Percentiles rank a stretch among this genome's conserved stretches.
Conservation (phyloP, 2,888 invertebrate genomes). For the Diploptera punctata region DNA sequence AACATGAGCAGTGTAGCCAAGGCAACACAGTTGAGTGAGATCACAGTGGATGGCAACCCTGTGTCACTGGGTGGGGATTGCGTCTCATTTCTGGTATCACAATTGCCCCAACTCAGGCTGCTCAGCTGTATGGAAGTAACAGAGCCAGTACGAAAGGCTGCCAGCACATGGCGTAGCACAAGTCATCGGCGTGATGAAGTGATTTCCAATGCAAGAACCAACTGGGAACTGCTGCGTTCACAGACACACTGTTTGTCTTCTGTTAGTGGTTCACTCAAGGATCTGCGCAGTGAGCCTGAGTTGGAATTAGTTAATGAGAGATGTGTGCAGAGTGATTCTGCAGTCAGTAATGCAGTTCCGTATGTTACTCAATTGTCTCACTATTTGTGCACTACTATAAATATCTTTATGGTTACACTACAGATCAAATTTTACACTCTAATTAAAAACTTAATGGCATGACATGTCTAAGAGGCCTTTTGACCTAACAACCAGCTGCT, state of each 20-base stretch:
- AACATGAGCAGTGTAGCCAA: slow-evolving; percentile 85
- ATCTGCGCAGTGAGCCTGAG: slow-evolving; percentile 29
- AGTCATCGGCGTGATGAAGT: slow-evolving; percentile 78
- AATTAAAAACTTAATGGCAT: too few relatives aligned
- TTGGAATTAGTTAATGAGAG: slow-evolving; percentile 25
- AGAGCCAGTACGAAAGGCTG: slow-evolving; percentile 68
- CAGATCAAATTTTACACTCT: too few relatives aligned
- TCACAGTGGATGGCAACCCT: slow-evolving; percentile 87
- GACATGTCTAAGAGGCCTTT: too few relatives aligned
- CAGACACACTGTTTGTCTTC: slow-evolving; percentile 58
- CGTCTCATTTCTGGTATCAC: slow-evolving; percentile 80
- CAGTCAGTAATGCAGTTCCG: slow-evolving; percentile 38
- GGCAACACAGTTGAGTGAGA: slow-evolving; percentile 77
- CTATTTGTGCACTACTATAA: too few relatives aligned
- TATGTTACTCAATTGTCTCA: too few relatives aligned
- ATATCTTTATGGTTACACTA: too few relatives aligned
- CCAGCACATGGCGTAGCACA: slow-evolving; percentile 79
- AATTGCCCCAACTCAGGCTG: slow-evolving; percentile 73
- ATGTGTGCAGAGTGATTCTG: slow-evolving; percentile 43
- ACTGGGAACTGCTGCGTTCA: slow-evolving; percentile 81
- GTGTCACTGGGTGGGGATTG: slow-evolving; percentile 82
- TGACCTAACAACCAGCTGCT: too few relatives aligned
- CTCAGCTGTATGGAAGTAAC: slow-evolving; percentile 74
- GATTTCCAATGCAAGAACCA: slow-evolving; percentile 85
- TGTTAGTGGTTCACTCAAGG: slow-evolving; percentile 39